phyloP scores from a whole-genome alignment of 2,113 vertebrate genomes.

The Otolemur garnettii region DNA sequence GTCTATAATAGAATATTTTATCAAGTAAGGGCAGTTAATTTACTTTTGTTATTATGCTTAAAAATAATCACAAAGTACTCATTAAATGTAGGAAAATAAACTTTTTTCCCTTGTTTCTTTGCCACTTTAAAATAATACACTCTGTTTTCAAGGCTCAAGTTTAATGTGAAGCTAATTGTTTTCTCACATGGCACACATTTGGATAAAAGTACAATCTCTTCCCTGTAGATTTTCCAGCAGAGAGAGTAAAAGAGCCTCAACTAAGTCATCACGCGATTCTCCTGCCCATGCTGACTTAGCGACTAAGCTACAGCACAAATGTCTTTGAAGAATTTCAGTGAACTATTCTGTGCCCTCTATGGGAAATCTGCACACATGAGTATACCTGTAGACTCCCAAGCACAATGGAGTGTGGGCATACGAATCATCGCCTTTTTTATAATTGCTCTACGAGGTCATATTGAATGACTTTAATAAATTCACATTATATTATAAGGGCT shows the following conservation, averaged over 20 bases:
- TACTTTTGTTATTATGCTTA: background rate
- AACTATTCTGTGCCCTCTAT: background rate
- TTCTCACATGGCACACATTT: background rate
- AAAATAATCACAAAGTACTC: background rate
- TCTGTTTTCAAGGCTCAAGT: background rate
- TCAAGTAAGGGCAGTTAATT: background rate
- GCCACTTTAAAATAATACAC: background rate
- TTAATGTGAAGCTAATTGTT: background rate
- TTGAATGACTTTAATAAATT: background rate
- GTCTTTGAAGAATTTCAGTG: background rate
- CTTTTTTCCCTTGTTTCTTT: background rate
- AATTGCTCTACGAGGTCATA: background rate
- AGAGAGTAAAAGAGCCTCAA: background rate
- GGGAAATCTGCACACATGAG: background rate
- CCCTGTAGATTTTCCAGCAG: background rate
- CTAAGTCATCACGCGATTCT: background rate
- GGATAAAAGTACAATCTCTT: background rate
- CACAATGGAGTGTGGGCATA: background rate
- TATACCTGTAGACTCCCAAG: background rate
- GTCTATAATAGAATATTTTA: constrained; percentile 11
- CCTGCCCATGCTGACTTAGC: background rate
- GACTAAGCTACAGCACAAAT: background rate
- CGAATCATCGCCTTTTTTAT: constrained; percentile 28
- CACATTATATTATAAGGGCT: background rate
- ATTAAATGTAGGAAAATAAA: background rate